Percentiles rank a stretch among this genome's conserved stretches.
Conservation (phyloP, 2,888 invertebrate species). For the Dascillus cervinus region DNA sequence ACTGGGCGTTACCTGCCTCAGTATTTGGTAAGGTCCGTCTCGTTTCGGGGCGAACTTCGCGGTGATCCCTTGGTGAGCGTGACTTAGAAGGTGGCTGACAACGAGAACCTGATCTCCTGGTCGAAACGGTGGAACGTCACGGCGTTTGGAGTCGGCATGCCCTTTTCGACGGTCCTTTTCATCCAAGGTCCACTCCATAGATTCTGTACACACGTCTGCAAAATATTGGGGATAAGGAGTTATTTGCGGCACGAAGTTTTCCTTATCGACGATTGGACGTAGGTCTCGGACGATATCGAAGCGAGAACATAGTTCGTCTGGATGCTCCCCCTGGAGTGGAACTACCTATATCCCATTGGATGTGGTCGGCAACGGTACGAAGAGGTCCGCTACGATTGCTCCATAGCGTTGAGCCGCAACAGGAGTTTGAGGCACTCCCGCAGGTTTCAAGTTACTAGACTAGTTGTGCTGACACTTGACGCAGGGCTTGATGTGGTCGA, state of each 20-base stretch:
- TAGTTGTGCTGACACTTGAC: conserved; percentile 15
- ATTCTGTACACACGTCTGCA: conserved; percentile 5
- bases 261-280: too few species aligned
- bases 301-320: too few species aligned
- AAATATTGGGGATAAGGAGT: conserved; percentile 22
- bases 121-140: conserved; percentile 13
- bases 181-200: too few species aligned
- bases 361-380: conserved; percentile 2
- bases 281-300: conserved; percentile 27
- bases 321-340: too few species aligned
- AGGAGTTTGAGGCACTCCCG: conserved; percentile 8
- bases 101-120: conserved; percentile 22
- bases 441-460: conserved; percentile 9
- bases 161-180: conserved; percentile 7
- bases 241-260: conserved; percentile 22
- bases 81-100: conserved; percentile 19
- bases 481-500: conserved; percentile 13
- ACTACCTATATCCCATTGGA: conserved; percentile 1
- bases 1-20: too few species aligned
- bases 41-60: conserved; percentile 27
- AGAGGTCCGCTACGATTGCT: conserved; percentile 5
- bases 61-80: conserved; percentile 14
- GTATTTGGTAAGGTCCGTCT: conserved; percentile 29
- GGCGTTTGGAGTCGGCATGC: conserved; percentile 10
- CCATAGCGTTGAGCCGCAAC: too few species aligned